Conservation (phyloP, 2,797 vertebrate species). For the Enteromius fasciolatus region DNA sequence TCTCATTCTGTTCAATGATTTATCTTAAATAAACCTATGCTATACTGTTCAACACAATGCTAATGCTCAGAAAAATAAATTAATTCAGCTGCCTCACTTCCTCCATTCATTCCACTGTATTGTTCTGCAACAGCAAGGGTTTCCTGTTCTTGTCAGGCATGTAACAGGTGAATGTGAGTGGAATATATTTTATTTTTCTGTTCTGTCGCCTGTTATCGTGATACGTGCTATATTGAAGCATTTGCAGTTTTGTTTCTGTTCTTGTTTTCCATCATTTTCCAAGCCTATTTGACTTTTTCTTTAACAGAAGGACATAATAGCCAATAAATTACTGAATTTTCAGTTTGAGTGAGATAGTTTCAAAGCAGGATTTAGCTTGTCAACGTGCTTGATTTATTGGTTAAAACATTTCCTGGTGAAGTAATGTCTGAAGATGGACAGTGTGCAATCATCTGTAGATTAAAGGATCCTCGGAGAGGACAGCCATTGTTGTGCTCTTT, state of each 20-base stretch:
- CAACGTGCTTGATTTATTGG: neutral
- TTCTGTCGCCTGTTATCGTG: neutral
- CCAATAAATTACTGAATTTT: neutral
- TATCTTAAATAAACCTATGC: neutral
- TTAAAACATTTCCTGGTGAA: neutral
- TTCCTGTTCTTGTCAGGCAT: neutral
- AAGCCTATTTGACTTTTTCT: neutral
- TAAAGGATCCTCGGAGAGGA: slow-evolving; percentile 46
- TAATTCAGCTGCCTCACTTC: slow-evolving; percentile 16
- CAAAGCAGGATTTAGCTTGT: neutral
- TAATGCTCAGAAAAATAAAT: neutral
- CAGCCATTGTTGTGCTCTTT: slow-evolving; percentile 71
- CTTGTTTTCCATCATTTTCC: neutral
- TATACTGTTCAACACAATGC: neutral
- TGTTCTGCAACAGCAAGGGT: neutral
- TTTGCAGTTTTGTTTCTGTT: neutral
- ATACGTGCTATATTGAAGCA: neutral
- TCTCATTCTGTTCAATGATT: neutral
- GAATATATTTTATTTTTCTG: neutral
- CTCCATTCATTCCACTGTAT: slow-evolving; percentile 1
- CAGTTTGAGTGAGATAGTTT: neutral
- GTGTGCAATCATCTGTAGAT: neutral
- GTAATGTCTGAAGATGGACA: slow-evolving; percentile 5
- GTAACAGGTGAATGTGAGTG: slow-evolving; percentile 12
- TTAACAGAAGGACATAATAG: neutral